Conservation (phyloP, 1,140 invertebrate genomes). For the Drosophila guanche region DNA sequence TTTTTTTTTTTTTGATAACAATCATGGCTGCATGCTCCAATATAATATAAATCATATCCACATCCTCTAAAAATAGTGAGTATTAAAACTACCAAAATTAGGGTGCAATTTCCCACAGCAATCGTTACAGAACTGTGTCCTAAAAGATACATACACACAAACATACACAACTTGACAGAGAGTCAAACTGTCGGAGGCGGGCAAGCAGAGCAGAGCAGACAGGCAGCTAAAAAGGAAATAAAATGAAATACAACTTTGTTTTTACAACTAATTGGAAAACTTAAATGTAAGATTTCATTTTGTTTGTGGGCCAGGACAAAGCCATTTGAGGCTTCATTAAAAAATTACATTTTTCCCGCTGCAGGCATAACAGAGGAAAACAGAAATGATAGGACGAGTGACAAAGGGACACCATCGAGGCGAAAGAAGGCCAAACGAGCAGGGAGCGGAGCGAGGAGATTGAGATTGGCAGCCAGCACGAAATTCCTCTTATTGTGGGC, state of each 20-base stretch:
- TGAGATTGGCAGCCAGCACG: background rate
- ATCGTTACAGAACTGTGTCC: slow-evolving; percentile 69
- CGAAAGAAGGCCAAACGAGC: background rate
- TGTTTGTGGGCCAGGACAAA: slow-evolving; percentile 64
- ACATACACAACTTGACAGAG: too few species aligned
- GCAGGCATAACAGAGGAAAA: slow-evolving; percentile 34
- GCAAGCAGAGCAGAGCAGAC: background rate
- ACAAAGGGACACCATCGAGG: background rate
- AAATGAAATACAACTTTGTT: slow-evolving; percentile 65
- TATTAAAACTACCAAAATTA: slow-evolving; percentile 69
- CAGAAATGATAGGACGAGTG: background rate
- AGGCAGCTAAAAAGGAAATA: slow-evolving; percentile 41
- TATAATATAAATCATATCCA: background rate
- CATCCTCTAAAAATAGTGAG: background rate
- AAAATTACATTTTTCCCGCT: slow-evolving; percentile 67
- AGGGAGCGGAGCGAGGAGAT: background rate
- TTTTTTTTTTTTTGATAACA: too few species aligned
- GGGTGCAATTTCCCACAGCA: slow-evolving; percentile 65
- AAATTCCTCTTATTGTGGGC: slow-evolving; percentile 5
- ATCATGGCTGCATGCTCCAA: too few species aligned
- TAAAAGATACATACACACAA: background rate
- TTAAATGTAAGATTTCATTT: slow-evolving; percentile 83
- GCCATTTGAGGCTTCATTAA: slow-evolving; percentile 77
- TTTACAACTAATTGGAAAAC: slow-evolving; percentile 83
- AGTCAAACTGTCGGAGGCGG: too few species aligned